phyloP scores from a whole-genome alignment of 2,113 vertebrate genomes.

The Macroglossus sobrinus region DNA sequence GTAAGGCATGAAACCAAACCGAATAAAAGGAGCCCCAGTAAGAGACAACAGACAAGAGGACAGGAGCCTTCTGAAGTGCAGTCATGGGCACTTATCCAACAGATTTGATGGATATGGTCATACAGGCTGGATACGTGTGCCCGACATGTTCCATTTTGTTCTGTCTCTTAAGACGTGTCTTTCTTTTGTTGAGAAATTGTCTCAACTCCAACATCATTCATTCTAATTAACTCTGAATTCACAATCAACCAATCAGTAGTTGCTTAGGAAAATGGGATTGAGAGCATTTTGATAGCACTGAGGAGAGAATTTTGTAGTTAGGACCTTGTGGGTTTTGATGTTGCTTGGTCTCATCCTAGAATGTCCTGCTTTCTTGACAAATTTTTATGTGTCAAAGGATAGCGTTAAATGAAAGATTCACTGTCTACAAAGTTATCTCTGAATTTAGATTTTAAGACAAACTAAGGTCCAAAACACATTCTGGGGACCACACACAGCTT shows the following conservation, averaged over 20 bases:
- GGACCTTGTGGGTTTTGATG: not conserved
- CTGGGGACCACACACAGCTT: not conserved
- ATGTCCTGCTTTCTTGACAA: not conserved
- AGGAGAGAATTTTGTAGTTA: not conserved
- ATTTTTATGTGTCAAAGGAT: not conserved
- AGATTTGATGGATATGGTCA: not conserved
- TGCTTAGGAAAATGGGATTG: not conserved
- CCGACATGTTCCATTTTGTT: not conserved
- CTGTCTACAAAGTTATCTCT: not conserved
- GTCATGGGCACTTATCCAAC: not conserved
- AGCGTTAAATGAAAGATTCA: not conserved
- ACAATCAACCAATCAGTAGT: not conserved
- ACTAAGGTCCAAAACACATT: not conserved
- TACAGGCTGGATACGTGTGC: not conserved
- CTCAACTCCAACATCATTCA: not conserved
- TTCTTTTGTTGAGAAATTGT: not conserved
- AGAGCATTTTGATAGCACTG: not conserved
- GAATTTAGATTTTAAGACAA: constrained; percentile 6
- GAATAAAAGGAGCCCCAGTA: not conserved
- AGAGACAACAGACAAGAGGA: not conserved
- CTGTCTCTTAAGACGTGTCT: not conserved
- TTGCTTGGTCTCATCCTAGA: not conserved
- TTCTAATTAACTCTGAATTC: not conserved
- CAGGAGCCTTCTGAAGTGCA: not conserved
- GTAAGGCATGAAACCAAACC: not conserved